A percentile compares a stretch with the other conserved stretches of the same genome.
These are phyloP conservation scores for Mustelus asterias DNA, from an alignment of 2,113 vertebrate species.

Conservation along the genomic window DNA sequence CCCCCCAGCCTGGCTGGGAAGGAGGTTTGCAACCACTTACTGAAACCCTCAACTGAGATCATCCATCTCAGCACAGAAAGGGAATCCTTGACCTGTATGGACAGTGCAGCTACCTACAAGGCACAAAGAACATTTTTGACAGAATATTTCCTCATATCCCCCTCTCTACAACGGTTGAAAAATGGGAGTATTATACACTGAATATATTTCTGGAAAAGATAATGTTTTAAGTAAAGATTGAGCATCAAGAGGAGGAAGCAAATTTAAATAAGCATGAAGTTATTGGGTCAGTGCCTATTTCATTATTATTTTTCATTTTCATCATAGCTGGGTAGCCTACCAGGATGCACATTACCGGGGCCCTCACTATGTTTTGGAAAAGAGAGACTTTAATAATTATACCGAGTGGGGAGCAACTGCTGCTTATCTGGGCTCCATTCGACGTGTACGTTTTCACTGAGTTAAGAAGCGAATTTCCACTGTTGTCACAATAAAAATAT, in stretches of 20 bases:
- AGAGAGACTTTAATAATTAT: slow-evolving; percentile 59
- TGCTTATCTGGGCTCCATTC: slow-evolving; percentile 60
- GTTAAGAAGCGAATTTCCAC: background rate
- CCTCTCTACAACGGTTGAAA: no score
- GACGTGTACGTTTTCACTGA: slow-evolving; percentile 58
- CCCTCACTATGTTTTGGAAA: slow-evolving; percentile 60
- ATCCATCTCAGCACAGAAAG: background rate
- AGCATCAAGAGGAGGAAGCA: background rate
- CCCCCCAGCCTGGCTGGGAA: no score
- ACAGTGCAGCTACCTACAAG: background rate
- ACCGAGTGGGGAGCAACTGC: slow-evolving; percentile 62
- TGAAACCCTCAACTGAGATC: background rate
- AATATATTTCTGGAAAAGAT: background rate
- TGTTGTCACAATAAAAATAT: background rate
- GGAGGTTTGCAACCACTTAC: background rate
- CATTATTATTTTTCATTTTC: background rate
- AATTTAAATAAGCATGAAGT: background rate
- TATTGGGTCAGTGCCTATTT: background rate
- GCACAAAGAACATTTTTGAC: background rate
- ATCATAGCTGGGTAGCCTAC: slow-evolving; percentile 58
- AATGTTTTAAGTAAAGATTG: background rate
- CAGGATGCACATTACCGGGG: slow-evolving; percentile 67
- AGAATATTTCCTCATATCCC: background rate
- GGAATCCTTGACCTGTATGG: background rate
- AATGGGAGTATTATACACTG: background rate